A percentile compares a stretch with the other conserved stretches of the same genome.
Conservation (phyloP, 2,888 invertebrate species). For the Anaspis maculata region DNA sequence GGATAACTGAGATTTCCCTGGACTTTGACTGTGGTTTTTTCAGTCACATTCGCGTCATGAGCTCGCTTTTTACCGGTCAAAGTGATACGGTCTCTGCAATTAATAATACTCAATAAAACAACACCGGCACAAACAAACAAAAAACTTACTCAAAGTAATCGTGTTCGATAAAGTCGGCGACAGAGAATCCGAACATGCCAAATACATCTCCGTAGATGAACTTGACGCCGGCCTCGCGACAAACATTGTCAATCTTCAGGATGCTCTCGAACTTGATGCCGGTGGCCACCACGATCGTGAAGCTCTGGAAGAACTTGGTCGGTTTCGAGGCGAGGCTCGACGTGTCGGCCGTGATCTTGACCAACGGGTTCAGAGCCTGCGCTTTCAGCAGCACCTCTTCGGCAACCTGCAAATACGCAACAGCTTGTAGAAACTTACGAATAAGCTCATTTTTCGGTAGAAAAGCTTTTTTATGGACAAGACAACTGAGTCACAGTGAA, state of each 20-base stretch:
- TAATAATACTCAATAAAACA: conserved; percentile 5
- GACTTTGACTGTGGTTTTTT: conserved; percentile 48
- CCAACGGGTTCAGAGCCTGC: conserved; percentile 87
- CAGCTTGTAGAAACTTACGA: conserved; percentile 4
- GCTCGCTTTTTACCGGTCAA: conserved; percentile 46
- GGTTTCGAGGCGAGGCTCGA: conserved; percentile 57
- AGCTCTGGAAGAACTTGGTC: conserved; percentile 63
- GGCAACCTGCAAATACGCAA: conserved; percentile 65
- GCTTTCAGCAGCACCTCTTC: conserved; percentile 71
- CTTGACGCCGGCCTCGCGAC: conserved; percentile 65
- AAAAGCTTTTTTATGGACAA: too few relatives aligned
- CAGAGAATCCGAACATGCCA: conserved; percentile 88
- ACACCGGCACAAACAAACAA: not conserved
- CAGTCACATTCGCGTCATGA: conserved; percentile 53
- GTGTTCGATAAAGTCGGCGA: conserved; percentile 81
- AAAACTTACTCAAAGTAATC: conserved; percentile 64
- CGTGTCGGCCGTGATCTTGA: conserved; percentile 65
- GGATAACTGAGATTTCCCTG: conserved; percentile 54
- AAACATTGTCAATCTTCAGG: conserved; percentile 66
- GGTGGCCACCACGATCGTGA: conserved; percentile 78
- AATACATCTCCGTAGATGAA: conserved; percentile 88
- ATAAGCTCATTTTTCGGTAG: conserved; percentile 1
- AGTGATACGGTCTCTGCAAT: conserved; percentile 47
- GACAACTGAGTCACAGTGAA: too few relatives aligned
- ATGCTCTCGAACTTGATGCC: conserved; percentile 64